A percentile compares a stretch with the other conserved stretches of the same genome.
Conservation (phyloP, 2,113 vertebrate species). For the Heterotis niloticus region DNA sequence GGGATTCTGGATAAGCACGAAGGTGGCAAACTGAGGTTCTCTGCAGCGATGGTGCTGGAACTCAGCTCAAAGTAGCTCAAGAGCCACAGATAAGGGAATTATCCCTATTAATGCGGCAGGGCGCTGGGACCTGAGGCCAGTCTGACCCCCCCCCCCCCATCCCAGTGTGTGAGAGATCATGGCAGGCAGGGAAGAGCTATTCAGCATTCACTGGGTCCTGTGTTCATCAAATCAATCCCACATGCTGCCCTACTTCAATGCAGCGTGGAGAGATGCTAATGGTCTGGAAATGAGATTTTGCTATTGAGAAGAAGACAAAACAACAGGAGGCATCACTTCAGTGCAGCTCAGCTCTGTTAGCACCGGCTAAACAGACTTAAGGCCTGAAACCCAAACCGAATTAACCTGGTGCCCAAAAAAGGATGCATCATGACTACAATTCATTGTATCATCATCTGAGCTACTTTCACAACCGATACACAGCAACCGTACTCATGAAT, state of each 20-base stretch:
- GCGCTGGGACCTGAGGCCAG: neutral
- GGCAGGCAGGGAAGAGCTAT: neutral
- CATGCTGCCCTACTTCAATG: constrained; percentile 22
- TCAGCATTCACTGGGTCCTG: neutral
- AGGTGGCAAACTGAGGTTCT: neutral
- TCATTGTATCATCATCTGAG: constrained; percentile 8
- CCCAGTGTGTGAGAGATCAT: constrained; percentile 6
- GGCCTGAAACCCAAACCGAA: neutral
- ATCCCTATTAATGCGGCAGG: constrained; percentile 12
- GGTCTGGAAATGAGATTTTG: constrained; percentile 9
- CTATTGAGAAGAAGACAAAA: neutral
- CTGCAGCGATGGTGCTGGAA: neutral
- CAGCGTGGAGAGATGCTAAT: constrained; percentile 17
- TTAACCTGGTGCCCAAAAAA: constrained; percentile 2
- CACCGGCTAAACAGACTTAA: neutral
- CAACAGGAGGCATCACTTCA: neutral
- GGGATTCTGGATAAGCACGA: neutral
- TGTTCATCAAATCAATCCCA: constrained; percentile 22
- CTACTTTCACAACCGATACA: neutral
- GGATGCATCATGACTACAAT: constrained; percentile 1
- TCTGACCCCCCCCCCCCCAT: constrained; percentile 12
- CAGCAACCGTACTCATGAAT: too few relatives aligned
- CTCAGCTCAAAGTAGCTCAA: neutral
- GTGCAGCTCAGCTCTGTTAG: neutral
- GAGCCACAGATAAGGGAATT: constrained; percentile 20